Conservation (phyloP, 1,140 invertebrate species). For the Rhopalosiphum padi region DNA sequence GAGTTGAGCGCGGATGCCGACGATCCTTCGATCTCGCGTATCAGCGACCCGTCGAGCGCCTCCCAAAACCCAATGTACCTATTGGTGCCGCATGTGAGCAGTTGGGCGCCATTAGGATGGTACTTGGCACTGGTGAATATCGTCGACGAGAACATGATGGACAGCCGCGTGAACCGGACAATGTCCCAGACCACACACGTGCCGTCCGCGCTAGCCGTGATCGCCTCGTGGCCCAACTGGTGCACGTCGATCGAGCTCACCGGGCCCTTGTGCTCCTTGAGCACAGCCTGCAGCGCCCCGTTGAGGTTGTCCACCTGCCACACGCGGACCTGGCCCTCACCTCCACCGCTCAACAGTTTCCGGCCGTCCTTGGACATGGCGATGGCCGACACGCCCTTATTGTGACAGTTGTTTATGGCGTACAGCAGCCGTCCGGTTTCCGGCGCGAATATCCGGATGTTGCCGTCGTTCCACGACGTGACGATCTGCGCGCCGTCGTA, state of each 20-base stretch:
- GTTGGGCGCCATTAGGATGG: constrained; percentile 79
- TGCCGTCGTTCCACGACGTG: constrained; percentile 85
- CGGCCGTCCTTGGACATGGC: constrained; percentile 74
- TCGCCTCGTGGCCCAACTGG: constrained; percentile 77
- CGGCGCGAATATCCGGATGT: constrained; percentile 83
- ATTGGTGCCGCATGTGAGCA: constrained; percentile 87
- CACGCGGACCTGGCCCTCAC: constrained; percentile 82
- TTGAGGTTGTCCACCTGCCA: constrained; percentile 74
- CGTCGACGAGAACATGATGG: constrained; percentile 87
- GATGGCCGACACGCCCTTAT: constrained; percentile 83
- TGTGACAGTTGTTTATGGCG: constrained; percentile 84
- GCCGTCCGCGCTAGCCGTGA: constrained; percentile 87
- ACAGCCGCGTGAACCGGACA: constrained; percentile 69
- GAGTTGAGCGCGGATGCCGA: constrained; percentile 79
- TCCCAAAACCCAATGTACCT: constrained; percentile 91
- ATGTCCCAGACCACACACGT: constrained; percentile 92
- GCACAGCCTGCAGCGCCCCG: constrained; percentile 72
- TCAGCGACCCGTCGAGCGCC: constrained; percentile 75
- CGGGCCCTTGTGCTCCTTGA: constrained; percentile 89
- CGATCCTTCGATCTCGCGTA: constrained; percentile 84
- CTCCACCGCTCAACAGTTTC: constrained; percentile 84
- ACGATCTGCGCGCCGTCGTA: constrained; percentile 74
- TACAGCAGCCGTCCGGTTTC: constrained; percentile 81
- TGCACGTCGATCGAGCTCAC: constrained; percentile 83
- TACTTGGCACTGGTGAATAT: constrained; percentile 84